Percentiles rank a stretch among this genome's conserved stretches.
phyloP scores from a whole-genome alignment of 2,888 invertebrate genomes.

The Drosophila pegasa region DNA sequence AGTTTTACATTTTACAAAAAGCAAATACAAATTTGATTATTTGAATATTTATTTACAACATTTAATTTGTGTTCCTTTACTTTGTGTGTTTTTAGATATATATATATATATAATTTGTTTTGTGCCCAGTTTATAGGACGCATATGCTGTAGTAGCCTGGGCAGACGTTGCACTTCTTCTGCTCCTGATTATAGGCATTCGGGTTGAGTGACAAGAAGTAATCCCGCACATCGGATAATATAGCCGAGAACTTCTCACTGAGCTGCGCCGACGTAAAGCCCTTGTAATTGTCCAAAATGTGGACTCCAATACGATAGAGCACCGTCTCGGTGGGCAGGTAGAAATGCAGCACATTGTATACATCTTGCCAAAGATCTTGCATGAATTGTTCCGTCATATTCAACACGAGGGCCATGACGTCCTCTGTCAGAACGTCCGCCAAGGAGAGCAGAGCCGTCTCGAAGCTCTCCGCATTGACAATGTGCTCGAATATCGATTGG shows the following conservation, averaged over 20 bases:
- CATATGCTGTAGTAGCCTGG: slow-evolving; percentile 56
- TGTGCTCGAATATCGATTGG: slow-evolving; percentile 34
- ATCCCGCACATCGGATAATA: slow-evolving; percentile 36
- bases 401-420: slow-evolving; percentile 47
- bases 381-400: slow-evolving; percentile 60
- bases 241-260: slow-evolving; percentile 8
- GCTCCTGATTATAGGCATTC: slow-evolving; percentile 17
- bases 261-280: slow-evolving; percentile 7
- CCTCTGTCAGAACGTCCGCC: slow-evolving; percentile 28
- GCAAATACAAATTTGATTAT: slow-evolving; percentile 46
- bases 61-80: slow-evolving; percentile 31
- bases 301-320: slow-evolving; percentile 54
- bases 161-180: slow-evolving; percentile 53
- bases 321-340: slow-evolving; percentile 66
- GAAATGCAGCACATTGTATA: slow-evolving; percentile 42
- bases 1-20: slow-evolving; percentile 37
- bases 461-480: slow-evolving; percentile 60
- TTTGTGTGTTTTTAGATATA: neutral
- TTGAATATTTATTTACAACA: slow-evolving; percentile 50
- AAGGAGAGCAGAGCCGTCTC: slow-evolving; percentile 51
- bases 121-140: slow-evolving; percentile 37
- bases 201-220: slow-evolving; percentile 66
- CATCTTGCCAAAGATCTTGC: slow-evolving; percentile 21
- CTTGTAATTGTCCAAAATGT: slow-evolving; percentile 34
- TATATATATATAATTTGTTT: slow-evolving; percentile 3